phyloP scores from a whole-genome alignment of 2,888 invertebrate species.

The Molorchus minor region DNA sequence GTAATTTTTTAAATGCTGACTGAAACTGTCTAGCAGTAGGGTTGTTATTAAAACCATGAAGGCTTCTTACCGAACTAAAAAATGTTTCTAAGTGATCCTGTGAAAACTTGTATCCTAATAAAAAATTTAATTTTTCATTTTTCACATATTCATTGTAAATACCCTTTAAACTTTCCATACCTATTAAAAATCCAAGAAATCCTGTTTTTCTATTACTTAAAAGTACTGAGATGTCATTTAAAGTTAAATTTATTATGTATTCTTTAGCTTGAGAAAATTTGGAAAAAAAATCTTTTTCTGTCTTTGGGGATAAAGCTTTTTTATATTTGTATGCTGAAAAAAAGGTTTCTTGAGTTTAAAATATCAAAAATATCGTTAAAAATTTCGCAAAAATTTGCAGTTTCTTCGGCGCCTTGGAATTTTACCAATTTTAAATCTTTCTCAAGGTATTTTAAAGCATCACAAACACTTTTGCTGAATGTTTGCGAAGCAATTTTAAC shows the following conservation, averaged over 20 bases:
- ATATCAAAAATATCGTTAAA: slow-evolving; percentile 14
- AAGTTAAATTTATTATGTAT: too few relatives aligned
- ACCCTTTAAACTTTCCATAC: slow-evolving; percentile 21
- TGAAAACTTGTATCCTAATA: slow-evolving; percentile 15
- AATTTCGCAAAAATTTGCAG: slow-evolving; percentile 12
- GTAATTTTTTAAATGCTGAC: slow-evolving; percentile 8
- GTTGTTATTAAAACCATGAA: slow-evolving; percentile 24
- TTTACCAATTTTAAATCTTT: slow-evolving; percentile 4
- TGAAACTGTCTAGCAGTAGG: slow-evolving; percentile 20
- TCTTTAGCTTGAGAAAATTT: too few relatives aligned
- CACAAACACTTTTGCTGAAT: slow-evolving; percentile 5
- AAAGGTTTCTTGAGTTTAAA: slow-evolving; percentile 4
- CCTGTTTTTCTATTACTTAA: slow-evolving; percentile 31
- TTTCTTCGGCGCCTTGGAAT: neutral
- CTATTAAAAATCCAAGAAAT: slow-evolving; percentile 27
- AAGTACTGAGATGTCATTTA: too few relatives aligned
- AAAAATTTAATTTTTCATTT: slow-evolving; percentile 7
- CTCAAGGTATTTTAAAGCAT: neutral
- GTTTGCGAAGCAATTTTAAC: too few relatives aligned
- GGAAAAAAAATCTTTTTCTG: neutral
- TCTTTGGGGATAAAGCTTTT: neutral
- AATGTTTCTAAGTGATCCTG: slow-evolving; percentile 16
- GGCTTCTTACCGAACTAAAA: slow-evolving; percentile 8
- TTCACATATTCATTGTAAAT: too few relatives aligned
- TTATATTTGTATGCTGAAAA: neutral